A percentile compares a stretch with the other conserved stretches of the same genome.
Evolutionary conservation across 2,797 vertebrate genomes (phyloP).

Genomic region (Merluccius polli): DNA sequence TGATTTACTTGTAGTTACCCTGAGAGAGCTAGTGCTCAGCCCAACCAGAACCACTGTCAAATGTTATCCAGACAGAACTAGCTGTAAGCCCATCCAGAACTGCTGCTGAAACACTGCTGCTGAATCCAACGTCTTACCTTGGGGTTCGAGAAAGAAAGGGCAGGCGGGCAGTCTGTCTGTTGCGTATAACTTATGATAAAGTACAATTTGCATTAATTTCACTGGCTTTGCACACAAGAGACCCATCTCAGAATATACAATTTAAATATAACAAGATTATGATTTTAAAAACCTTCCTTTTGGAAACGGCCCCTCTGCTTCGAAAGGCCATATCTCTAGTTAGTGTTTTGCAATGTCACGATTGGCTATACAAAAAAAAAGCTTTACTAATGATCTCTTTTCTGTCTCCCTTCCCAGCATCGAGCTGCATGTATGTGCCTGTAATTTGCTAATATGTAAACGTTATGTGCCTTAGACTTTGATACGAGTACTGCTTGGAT

Average conservation of each 20-base stretch:
- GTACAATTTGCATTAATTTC: background rate
- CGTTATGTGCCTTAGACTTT: conserved; percentile 23
- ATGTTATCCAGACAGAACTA: background rate
- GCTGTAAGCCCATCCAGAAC: background rate
- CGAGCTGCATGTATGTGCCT: conserved; percentile 27
- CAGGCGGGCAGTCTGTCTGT: background rate
- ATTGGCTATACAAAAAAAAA: background rate
- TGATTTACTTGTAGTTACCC: background rate
- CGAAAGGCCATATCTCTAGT: background rate
- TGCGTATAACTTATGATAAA: background rate
- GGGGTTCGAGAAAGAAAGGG: background rate
- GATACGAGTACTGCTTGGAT: conserved; percentile 12
- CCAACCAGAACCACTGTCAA: background rate
- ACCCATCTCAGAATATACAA: background rate
- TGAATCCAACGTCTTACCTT: background rate
- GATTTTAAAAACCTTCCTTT: background rate
- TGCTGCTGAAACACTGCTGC: background rate
- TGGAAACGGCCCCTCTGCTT: background rate
- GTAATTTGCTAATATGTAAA: conserved; percentile 11
- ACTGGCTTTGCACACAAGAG: background rate
- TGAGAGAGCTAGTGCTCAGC: too few species aligned
- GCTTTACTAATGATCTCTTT: background rate
- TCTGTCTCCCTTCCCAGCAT: conserved; percentile 6
- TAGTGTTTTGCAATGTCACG: background rate
- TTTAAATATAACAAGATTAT: background rate